A percentile compares a stretch with the other conserved stretches of the same genome.
Conservation (phyloP, 2,113 vertebrate genomes). For the Odocoileus virginianus region DNA sequence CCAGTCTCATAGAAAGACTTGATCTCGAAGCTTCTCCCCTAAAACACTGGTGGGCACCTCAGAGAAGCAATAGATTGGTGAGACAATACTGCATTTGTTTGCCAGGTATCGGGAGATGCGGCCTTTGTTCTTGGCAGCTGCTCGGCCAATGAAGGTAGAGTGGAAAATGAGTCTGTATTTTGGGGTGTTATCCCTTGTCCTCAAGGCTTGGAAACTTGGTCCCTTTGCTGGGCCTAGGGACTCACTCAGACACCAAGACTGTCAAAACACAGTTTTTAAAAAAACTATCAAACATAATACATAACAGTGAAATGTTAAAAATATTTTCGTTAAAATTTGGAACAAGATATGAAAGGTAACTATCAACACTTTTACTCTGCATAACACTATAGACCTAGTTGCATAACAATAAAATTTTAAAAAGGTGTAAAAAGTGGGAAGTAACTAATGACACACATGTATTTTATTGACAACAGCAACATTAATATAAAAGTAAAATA, state of each 20-base stretch:
- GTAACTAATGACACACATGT: not conserved
- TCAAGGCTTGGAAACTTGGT: not conserved
- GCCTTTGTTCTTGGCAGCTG: not conserved
- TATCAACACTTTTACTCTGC: not conserved
- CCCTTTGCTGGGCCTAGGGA: not conserved
- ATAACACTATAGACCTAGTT: not conserved
- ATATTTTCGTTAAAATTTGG: not conserved
- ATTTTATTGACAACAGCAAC: not conserved
- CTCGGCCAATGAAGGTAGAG: not conserved
- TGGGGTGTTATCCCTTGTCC: not conserved
- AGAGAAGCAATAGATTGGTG: not conserved
- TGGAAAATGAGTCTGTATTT: not conserved
- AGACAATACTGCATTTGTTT: not conserved
- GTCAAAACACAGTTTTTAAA: not conserved
- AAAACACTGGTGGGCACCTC: not conserved
- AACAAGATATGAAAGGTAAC: not conserved
- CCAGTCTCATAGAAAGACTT: not conserved
- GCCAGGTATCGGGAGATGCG: not conserved
- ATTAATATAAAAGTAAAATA: not conserved
- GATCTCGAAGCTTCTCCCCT: rapidly evolving
- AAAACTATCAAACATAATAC: not conserved
- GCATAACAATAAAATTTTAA: not conserved
- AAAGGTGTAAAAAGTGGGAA: not conserved
- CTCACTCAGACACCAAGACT: not conserved
- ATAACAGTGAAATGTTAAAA: not conserved